Conservation (phyloP, 2,888 invertebrate genomes). For the Lepetodrilus schrolli region DNA sequence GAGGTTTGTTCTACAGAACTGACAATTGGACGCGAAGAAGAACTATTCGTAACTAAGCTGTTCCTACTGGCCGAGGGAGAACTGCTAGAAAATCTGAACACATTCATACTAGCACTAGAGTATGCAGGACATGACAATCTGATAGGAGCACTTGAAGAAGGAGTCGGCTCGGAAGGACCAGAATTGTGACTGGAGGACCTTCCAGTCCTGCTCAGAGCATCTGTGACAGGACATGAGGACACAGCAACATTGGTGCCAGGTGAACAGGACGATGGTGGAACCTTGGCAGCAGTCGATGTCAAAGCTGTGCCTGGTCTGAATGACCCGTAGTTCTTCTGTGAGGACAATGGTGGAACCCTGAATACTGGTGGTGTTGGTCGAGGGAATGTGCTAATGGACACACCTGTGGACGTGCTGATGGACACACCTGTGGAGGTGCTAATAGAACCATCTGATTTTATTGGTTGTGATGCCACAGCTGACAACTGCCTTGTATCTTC, state of each 20-base stretch:
- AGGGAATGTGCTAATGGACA: not conserved
- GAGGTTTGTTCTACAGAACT: not conserved
- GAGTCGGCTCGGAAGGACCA: not conserved
- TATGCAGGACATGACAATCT: not conserved
- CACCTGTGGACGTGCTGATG: not conserved
- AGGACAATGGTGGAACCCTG: not conserved
- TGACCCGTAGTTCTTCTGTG: not conserved
- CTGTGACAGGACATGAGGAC: not conserved
- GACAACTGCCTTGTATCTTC: not conserved
- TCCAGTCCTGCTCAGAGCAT: not conserved
- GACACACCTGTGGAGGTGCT: not conserved
- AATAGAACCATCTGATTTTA: too few relatives aligned
- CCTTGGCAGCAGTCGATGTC: not conserved
- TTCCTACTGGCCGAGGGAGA: not conserved
- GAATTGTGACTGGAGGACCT: not conserved
- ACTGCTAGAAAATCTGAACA: not conserved
- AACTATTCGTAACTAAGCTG: not conserved
- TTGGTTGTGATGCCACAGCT: not conserved
- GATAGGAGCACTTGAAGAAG: not conserved
- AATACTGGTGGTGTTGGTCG: not conserved
- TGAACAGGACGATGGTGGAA: not conserved
- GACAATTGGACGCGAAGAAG: not conserved
- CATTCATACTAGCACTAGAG: not conserved
- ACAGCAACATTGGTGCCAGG: not conserved
- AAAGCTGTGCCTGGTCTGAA: not conserved